Percentiles rank a stretch among this genome's conserved stretches.
These are phyloP conservation scores for Agrochola lychnidis DNA, from an alignment of 2,888 invertebrate species.

Conservation along the genomic window DNA sequence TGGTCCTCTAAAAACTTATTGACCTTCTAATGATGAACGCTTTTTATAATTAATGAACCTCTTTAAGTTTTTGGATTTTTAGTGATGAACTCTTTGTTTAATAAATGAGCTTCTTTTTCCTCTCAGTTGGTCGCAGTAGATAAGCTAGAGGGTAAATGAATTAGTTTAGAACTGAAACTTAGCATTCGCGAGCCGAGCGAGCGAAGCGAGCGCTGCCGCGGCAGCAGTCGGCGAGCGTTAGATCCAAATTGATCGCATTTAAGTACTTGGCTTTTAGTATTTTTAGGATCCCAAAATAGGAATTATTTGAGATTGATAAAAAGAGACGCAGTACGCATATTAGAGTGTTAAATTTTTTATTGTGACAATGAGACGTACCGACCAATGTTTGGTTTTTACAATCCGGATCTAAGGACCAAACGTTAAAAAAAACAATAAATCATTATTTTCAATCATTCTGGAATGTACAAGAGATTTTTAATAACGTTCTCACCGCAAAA, in stretches of 20 bases:
- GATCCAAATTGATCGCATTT: background rate
- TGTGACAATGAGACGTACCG: background rate
- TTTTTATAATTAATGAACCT: too few species aligned
- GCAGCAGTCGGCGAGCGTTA: background rate
- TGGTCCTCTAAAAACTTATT: too few species aligned
- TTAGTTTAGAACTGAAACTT: too few species aligned
- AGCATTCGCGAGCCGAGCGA: background rate
- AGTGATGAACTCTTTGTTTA: too few species aligned
- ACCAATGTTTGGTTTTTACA: background rate
- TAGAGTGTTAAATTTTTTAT: too few species aligned
- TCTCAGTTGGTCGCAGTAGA: too few species aligned
- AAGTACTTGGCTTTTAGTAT: background rate
- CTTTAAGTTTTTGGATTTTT: too few species aligned
- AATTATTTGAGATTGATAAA: background rate
- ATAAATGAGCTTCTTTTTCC: too few species aligned
- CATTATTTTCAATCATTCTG: constrained; percentile 11
- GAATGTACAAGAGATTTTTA: background rate
- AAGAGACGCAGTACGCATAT: background rate
- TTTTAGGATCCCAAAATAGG: background rate
- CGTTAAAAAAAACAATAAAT: constrained; percentile 1
- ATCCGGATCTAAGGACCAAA: constrained; percentile 23
- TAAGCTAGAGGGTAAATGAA: too few species aligned
- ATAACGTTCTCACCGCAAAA: constrained; percentile 19
- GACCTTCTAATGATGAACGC: too few species aligned
- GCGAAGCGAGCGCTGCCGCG: background rate